phyloP scores from a whole-genome alignment of 2,888 invertebrate genomes.

The Hermodice carunculata region DNA sequence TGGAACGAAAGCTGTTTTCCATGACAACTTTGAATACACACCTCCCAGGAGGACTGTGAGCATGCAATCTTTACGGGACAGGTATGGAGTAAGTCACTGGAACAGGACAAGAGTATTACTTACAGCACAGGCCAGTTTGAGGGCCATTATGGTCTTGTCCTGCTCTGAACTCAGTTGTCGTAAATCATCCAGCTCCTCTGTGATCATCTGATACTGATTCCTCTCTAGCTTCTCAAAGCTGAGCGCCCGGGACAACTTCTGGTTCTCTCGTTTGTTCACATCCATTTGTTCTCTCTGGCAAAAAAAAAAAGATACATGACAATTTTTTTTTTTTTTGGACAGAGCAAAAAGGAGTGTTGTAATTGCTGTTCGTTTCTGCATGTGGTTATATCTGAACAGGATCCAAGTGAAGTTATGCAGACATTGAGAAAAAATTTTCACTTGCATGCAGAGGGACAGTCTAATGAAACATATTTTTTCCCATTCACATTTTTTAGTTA shows the following conservation, averaged over 20 bases:
- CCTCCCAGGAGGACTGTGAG: no score
- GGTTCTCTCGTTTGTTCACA: conserved; percentile 46
- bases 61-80: no score
- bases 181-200: conserved; percentile 42
- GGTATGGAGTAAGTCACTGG: no score
- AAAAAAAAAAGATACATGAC: not conserved
- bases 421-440: no score
- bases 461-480: no score
- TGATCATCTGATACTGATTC: conserved; percentile 19
- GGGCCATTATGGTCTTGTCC: conserved; percentile 48
- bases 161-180: conserved; percentile 50
- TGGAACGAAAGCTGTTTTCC: no score
- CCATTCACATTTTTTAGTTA: no score
- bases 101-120: conserved; percentile 24
- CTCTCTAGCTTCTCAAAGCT: conserved; percentile 48
- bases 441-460: no score
- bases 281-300: conserved; percentile 51
- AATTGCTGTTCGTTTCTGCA: no score
- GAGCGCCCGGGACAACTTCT: conserved; percentile 48
- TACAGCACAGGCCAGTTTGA: conserved; percentile 53
- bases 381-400: no score
- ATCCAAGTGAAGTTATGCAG: no score
- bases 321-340: not conserved
- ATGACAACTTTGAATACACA: no score
- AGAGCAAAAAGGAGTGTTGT: not conserved